phyloP scores from a whole-genome alignment of 30 jellyfish, hydroid and myxozoan genomes.

The Aurelia aurita region DNA sequence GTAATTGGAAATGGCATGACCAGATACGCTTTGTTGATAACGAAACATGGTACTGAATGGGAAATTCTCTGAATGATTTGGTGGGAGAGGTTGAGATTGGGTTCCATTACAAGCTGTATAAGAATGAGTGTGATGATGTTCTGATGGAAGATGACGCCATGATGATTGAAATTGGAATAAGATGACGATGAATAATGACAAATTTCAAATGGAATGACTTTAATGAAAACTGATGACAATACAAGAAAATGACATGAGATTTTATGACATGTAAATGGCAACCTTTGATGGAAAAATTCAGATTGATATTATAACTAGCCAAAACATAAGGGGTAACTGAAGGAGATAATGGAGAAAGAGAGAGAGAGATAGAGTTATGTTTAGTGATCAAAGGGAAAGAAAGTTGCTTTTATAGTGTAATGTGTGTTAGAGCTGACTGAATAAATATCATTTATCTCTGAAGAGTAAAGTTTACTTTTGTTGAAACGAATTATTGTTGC shows the following conservation, averaged over 20 bases:
- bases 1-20: not conserved
- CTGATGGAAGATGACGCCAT: not conserved
- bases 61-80: not conserved
- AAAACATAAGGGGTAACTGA: too few relatives aligned
- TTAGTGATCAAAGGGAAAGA: not conserved
- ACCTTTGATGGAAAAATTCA: too few relatives aligned
- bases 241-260: too few relatives aligned
- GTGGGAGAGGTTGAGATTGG: not conserved
- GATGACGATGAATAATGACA: slow-evolving; percentile 3
- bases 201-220: not conserved
- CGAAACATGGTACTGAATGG: not conserved
- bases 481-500: too few relatives aligned
- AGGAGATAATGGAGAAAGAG: too few relatives aligned
- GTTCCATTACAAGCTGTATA: not conserved
- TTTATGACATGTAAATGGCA: too few relatives aligned
- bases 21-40: not conserved
- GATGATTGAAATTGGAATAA: not conserved
- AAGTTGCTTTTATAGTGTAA: not conserved
- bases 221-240: not conserved
- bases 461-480: too few relatives aligned
- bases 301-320: too few relatives aligned
- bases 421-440: not conserved
- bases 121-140: not conserved
- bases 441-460: not conserved
- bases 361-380: too few relatives aligned